Base-by-base conservation (phyloP, 2,888 invertebrate species). In the Osedax frankpressi region DNA sequence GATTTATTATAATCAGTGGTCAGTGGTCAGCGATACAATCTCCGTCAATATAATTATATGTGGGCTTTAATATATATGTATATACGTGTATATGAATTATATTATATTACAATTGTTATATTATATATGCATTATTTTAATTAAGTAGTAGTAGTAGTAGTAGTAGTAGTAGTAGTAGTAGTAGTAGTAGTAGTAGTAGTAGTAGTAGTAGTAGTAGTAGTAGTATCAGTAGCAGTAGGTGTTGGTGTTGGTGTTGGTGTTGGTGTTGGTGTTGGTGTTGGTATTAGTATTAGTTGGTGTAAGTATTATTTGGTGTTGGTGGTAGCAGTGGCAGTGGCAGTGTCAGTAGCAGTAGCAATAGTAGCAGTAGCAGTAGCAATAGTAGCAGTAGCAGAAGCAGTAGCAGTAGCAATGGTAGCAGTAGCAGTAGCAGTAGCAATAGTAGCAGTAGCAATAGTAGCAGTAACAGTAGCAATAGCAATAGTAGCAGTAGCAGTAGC, bases 281-380 rank as follows among this genome's bases (percentile, higher is more conserved):
- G n/a, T n/a, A n/a, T n/a, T n/a, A n/a, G n/a, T n/a, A n/a, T n/a
- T n/a, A n/a, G n/a, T n/a, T n/a, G n/a, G n/a, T n/a, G n/a, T n/a
- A n/a, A n/a, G n/a, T n/a, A n/a, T n/a, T n/a, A n/a, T n/a, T n/a
- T n/a, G n/a, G n/a, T n/a, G n/a, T n/a, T n/a, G n/a, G n/a, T n/a
- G n/a, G n/a, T n/a, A 44, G 44, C 19, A 80, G 80, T 62, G 62
- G 76, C 1, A 19, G 19, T 6, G 44, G 44, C 19, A 44, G 44
- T 44, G 44, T 44, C 19, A 44, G 44, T 44, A 19, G 44, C 19
- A 44, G 44, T 44, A 19, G 19, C 19, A 19, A 19, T 44, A 19
- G 44, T 44, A 19, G 44, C 19, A 19, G 6, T 44, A 44, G 44
- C 19, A 19, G 44, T 44, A 19, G 44, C 19, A 19, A 19, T 44